Base-by-base conservation (phyloP, 2,797 vertebrate species). In the Gymnopithys bicolor region DNA sequence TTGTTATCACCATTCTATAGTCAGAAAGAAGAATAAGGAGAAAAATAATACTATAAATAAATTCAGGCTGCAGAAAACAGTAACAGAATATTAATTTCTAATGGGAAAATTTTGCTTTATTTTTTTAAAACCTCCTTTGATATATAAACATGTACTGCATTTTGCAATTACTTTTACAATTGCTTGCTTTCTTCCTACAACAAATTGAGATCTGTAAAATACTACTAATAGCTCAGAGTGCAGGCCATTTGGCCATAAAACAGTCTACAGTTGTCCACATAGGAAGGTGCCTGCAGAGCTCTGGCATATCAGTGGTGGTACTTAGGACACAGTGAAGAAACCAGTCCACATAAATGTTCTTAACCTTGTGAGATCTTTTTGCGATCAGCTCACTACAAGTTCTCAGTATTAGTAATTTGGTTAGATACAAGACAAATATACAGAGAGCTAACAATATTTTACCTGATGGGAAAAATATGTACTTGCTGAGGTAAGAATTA, bases 11-110 rank as follows among this genome's bases (percentile, higher is more conserved):
- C n/a, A 35, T 63, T 84, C 28, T 25, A 66, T 13, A 56, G 60
- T 59, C 25, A 63, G 12, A 58, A 24, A 90, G 35, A 90, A 90
- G 91, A 89, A 60, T 45, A 82, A 78, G 33, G 43, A 64, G 37
- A 10, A 33, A 67, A 63, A 56, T 21, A 28, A 23, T 28, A 8
- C 7, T 45, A 19, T 41, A 76, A 80, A 73, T 78, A 58, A 51
- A 68, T 77, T 74, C 56, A 63, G 46, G 22, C 52, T 70, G 30
- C 35, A 84, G 37, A 82, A 93, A 93, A 37, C 22, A 33, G 21
- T 21, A 21, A n/a, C 3, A 2, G 30, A 76, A 58, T 66, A 76
- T 17, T 7, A 49, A 79, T 79, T 68, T 75, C 37, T 49, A 71
- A 41, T 11, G 49, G 6, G 19, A 10, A 17, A 7, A 18, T 89